phyloP scores from a whole-genome alignment of 2,797 vertebrate species.

The Coluber constrictor region DNA sequence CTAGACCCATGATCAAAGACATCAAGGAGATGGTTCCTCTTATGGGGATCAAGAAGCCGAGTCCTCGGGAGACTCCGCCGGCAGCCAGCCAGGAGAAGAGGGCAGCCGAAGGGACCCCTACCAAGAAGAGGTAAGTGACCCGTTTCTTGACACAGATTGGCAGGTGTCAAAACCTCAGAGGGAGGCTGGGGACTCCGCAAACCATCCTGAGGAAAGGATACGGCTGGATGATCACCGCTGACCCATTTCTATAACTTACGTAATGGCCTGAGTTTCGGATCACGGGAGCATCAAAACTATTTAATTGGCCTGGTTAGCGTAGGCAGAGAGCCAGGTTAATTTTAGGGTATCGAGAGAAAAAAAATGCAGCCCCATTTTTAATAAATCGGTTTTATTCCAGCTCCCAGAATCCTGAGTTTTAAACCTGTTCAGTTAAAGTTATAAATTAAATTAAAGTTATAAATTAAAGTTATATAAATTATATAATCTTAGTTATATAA shows the following conservation, averaged over 20 bases:
- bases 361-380: background rate
- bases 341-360: background rate
- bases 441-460: too few relatives aligned
- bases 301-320: background rate
- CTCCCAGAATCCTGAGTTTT: background rate
- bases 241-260: background rate
- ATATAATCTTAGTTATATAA: too few relatives aligned
- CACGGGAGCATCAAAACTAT: background rate
- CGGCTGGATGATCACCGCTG: background rate
- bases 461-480: too few relatives aligned
- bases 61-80: conserved; percentile 49
- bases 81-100: conserved; percentile 69
- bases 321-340: background rate
- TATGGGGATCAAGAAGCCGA: conserved; percentile 67
- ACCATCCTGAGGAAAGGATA: background rate
- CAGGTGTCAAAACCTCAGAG: background rate
- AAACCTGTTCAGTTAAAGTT: background rate
- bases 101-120: conserved; percentile 31
- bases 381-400: background rate
- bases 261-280: background rate
- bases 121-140: conserved; percentile 54
- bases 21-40: conserved; percentile 68
- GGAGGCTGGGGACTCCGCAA: background rate
- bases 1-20: conserved; percentile 70
- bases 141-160: background rate